A percentile compares a stretch with the other conserved stretches of the same genome.
Conservation (phyloP, 2,888 invertebrate genomes). For the Drosophila tripunctata region DNA sequence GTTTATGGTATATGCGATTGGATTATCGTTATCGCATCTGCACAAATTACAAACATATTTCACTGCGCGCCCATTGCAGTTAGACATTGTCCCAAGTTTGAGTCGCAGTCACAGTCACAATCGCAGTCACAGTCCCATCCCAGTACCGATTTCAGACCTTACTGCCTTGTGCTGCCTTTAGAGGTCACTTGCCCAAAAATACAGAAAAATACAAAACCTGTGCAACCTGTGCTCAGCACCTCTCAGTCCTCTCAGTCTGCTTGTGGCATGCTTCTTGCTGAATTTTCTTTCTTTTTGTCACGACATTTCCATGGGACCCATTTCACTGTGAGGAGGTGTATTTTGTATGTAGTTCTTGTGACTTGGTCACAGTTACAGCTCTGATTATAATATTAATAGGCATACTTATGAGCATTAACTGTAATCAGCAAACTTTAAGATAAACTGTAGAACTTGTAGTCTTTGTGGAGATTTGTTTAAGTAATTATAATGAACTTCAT, state of each 20-base stretch:
- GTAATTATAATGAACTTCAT: no score
- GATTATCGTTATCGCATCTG: slow-evolving; percentile 68
- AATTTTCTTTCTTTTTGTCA: slow-evolving; percentile 21
- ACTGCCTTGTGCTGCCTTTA: slow-evolving; percentile 30
- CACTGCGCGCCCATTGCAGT: slow-evolving; percentile 14
- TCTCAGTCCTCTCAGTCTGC: background rate
- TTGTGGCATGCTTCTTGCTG: background rate
- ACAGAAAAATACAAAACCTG: no score
- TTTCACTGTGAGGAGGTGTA: slow-evolving; percentile 6
- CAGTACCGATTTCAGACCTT: background rate
- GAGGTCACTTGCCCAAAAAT: slow-evolving; percentile 44
- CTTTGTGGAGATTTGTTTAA: background rate
- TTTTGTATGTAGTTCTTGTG: background rate
- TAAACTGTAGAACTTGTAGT: background rate
- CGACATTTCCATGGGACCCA: slow-evolving; percentile 15
- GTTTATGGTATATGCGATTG: slow-evolving; percentile 44
- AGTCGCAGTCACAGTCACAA: background rate
- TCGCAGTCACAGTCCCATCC: background rate
- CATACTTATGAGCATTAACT: slow-evolving; percentile 2
- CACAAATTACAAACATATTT: slow-evolving; percentile 67
- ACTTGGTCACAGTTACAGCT: slow-evolving; percentile 1
- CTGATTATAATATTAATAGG: slow-evolving; percentile 4
- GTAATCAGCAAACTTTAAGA: background rate
- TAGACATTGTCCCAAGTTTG: slow-evolving; percentile 17
- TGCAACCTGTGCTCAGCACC: slow-evolving; percentile 26